Conservation (phyloP, 2,113 vertebrate genomes). For the Grallaria varia region DNA sequence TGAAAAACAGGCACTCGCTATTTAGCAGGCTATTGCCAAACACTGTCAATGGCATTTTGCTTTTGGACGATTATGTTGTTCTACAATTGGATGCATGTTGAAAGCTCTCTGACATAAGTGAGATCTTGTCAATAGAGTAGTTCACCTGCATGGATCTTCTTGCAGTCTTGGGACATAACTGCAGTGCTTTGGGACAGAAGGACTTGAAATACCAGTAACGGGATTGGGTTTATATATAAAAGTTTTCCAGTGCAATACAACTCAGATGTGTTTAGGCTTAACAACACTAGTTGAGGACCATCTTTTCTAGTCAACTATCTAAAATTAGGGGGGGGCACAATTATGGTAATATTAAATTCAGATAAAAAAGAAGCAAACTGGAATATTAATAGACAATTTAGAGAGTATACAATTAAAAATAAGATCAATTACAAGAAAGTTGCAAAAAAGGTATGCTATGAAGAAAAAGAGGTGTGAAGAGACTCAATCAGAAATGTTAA, state of each 20-base stretch:
- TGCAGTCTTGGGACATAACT: background rate
- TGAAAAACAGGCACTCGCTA: background rate
- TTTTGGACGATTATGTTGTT: background rate
- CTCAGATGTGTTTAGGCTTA: background rate
- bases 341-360: background rate
- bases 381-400: background rate
- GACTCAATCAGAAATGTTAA: background rate
- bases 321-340: background rate
- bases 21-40: background rate
- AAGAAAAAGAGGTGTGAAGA: background rate
- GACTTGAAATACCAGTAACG: background rate
- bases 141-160: background rate
- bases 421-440: background rate
- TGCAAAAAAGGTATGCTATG: background rate
- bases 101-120: background rate
- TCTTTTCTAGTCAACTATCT: background rate
- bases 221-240: background rate
- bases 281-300: background rate
- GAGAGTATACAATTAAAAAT: background rate
- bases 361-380: background rate
- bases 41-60: background rate
- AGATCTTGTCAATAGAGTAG: background rate
- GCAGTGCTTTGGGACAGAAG: background rate
- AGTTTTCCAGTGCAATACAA: background rate
- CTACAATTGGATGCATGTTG: background rate